Evolutionary conservation across 2,888 invertebrate genomes (phyloP), one percentile per base, ranked within the genome.

Genomic region (Microdon myrmicae): DNA sequence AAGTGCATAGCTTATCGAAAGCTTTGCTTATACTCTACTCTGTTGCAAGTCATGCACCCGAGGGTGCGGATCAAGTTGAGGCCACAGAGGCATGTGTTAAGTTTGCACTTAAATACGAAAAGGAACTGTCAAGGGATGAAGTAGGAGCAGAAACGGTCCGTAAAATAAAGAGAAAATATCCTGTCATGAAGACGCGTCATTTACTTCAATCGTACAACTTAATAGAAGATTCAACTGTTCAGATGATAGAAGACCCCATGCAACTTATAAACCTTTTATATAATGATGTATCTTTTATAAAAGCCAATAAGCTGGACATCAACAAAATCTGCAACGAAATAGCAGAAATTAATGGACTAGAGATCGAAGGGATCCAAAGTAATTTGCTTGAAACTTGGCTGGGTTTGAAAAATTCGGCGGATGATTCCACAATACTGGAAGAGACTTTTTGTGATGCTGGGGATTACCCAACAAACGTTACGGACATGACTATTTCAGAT

Each of bases 1-100:
- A 76, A 41, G 73, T 80, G 2, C 71, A 73, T 8, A 75, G 69
- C 66, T 70, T 71, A 4, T 72, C 72, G 3, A 79, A 76, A 54
- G 74, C 73, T 2, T 72, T 80, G 17, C 68, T 75, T 9, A 78
- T 79, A 45, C 70, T 80, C n/a, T 80, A 80, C 58, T 78, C 74
- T 67, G 76, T 78, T 3, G 72, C 75, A 0, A 77, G 74, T 56
- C 75, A 79, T 68, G 76, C 81, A 0, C 77, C 79, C 0, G 75
- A 77, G 22, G 80, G 80, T 0, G 78, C 76, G 1, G 80, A 80
- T 71, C 77, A 79, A 68, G 79, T 80, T 4, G 80, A 80, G 58
- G 79, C 81, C 2, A 73, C 75, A 1, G 74, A 72, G 35, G 79
- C 79, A 55, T 80, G 80, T 45, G 80, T 76, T 70, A 77, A 76